Conservation (phyloP, 2,113 vertebrate genomes). For the Periophthalmus modestus region DNA sequence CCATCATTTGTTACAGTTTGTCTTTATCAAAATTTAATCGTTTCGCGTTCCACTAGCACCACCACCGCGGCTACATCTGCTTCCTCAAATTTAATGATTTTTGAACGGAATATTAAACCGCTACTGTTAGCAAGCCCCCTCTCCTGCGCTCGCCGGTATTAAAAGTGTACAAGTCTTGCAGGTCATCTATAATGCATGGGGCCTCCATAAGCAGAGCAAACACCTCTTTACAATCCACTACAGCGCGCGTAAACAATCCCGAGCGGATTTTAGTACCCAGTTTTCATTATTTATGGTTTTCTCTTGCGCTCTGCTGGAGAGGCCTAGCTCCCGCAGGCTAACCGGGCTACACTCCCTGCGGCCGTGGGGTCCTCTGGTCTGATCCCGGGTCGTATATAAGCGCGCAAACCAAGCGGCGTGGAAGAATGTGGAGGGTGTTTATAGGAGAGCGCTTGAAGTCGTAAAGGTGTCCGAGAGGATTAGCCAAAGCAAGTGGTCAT, state of each 20-base stretch:
- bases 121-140: not conserved
- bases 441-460: not conserved
- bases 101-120: not conserved
- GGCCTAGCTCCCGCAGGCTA: constrained; percentile 6
- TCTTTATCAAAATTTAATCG: constrained; percentile 1
- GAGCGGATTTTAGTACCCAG: constrained; percentile 6
- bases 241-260: constrained; percentile 23
- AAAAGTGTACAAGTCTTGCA: not conserved
- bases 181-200: constrained; percentile 19
- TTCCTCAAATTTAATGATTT: not conserved
- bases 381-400: constrained; percentile 5
- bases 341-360: not conserved
- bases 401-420: not conserved
- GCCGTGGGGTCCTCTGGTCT: not conserved
- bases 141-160: not conserved
- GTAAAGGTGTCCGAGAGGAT: not conserved
- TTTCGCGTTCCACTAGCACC: not conserved
- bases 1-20: constrained; percentile 4
- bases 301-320: constrained; percentile 14
- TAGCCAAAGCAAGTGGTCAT: not conserved
- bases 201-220: constrained; percentile 17
- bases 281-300: constrained; percentile 25
- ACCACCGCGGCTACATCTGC: not conserved
- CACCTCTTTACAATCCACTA: constrained; percentile 20
- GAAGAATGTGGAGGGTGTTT: not conserved